A percentile compares a stretch with the other conserved stretches of the same genome.
These are phyloP conservation scores for Mixornis gularis DNA, from an alignment of 2,113 vertebrate species.

Conservation along the genomic window DNA sequence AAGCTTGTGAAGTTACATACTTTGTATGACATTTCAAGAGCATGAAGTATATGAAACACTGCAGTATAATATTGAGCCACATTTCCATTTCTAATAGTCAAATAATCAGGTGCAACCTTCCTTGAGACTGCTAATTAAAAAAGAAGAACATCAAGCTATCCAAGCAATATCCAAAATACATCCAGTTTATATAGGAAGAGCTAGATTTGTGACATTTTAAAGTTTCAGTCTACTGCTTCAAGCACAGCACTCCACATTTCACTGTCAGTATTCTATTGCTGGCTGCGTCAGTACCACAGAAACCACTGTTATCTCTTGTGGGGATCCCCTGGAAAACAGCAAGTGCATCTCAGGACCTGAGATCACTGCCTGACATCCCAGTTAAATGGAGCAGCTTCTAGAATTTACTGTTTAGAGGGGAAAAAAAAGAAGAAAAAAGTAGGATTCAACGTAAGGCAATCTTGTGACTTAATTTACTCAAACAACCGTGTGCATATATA, in stretches of 20 bases:
- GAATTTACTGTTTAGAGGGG: background rate
- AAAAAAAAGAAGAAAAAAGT: background rate
- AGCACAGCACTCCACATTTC: background rate
- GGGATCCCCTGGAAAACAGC: background rate
- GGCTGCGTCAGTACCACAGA: background rate
- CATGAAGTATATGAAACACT: background rate
- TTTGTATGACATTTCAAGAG: background rate
- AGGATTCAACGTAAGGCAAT: background rate
- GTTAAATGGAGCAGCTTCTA: background rate
- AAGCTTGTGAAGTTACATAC: background rate
- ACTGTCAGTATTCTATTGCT: background rate
- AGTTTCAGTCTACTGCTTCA: background rate
- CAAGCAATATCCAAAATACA: background rate
- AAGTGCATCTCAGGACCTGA: background rate
- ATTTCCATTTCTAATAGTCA: background rate
- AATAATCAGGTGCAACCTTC: background rate
- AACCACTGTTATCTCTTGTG: background rate
- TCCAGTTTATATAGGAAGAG: background rate
- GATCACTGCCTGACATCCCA: background rate
- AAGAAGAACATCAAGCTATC: background rate
- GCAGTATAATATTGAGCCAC: background rate
- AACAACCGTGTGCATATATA: background rate
- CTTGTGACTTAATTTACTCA: background rate
- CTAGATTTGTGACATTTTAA: background rate
- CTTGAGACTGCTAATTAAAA: background rate